A percentile compares a stretch with the other conserved stretches of the same genome.
Conservation (phyloP, 2,888 invertebrate genomes). For the Archips crataeganus region DNA sequence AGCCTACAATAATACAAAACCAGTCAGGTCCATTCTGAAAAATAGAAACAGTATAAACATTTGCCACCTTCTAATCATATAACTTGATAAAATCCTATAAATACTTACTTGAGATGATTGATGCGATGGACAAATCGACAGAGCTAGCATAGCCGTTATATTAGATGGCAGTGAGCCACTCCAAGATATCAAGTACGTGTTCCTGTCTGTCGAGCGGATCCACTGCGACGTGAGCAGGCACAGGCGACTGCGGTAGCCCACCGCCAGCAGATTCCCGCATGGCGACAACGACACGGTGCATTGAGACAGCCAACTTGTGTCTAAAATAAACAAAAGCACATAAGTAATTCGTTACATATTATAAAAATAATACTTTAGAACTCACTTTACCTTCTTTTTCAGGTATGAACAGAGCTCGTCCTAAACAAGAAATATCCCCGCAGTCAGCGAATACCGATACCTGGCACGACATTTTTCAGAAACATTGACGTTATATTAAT, state of each 20-base stretch:
- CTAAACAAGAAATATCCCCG: slow-evolving; percentile 86
- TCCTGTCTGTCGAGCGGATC: slow-evolving; percentile 76
- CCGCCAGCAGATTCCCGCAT: slow-evolving; percentile 75
- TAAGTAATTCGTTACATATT: neutral
- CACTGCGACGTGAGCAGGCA: slow-evolving; percentile 78
- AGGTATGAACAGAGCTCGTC: slow-evolving; percentile 84
- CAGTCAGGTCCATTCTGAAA: slow-evolving; percentile 92
- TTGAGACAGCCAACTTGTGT: slow-evolving; percentile 75
- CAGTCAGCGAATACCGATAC: slow-evolving; percentile 88
- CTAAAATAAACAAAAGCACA: slow-evolving; percentile 56
- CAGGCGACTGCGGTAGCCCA: slow-evolving; percentile 72
- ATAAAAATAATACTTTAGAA: neutral
- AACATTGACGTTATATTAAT: slow-evolving; percentile 1
- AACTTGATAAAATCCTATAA: neutral
- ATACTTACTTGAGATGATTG: slow-evolving; percentile 77
- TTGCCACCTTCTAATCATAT: neutral
- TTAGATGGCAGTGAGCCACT: slow-evolving; percentile 77
- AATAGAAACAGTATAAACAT: slow-evolving; percentile 21
- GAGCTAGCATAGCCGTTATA: slow-evolving; percentile 66
- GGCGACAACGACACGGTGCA: slow-evolving; percentile 77
- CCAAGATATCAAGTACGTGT: slow-evolving; percentile 79
- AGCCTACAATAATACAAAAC: slow-evolving; percentile 96
- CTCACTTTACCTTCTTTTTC: slow-evolving; percentile 74
- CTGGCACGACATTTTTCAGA: slow-evolving; percentile 81
- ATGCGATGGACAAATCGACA: slow-evolving; percentile 76